Evolutionary conservation across 2,888 invertebrate species (phyloP), one percentile per base, ranked within the genome.

Genomic region (Apotomis capreana): DNA sequence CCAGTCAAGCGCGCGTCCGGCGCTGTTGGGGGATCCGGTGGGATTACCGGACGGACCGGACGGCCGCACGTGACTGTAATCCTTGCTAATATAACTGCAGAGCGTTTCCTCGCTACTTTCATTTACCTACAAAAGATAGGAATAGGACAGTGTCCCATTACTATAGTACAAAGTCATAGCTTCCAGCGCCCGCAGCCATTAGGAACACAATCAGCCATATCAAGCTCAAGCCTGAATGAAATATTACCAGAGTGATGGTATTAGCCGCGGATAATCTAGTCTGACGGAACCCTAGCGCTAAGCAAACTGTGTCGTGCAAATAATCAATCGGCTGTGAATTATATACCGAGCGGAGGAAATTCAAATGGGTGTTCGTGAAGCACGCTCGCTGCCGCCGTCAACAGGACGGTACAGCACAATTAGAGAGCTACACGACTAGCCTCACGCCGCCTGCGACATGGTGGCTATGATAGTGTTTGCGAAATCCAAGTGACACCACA

Each of bases 41-140:
- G 52, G 52, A 52, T 63, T 54, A 63, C 13, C 54, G 37, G 63
- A 13, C 62, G 40, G 64, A 6, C 54, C 64, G 54, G 64, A 64
- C 3, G 44, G 37, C 44, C 15, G 64, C 15, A 44, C 64, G 64
- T 64, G 64, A 64, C 44, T 12, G 54, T 15, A 44, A 15, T 55
- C 54, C 54, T 15, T 15, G 15, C 13, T n/a, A 10, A 63, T 63
- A 54, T 64, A 49, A 49, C 49, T 49, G 49, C 49, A 4, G 9
- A 49, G 9, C 49, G 10, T 49, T 49, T 49, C 44, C 3, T 44
- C 44, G 44, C 44, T 44, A 3, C 44, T 44, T 49, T 10, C 49
- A 49, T 9, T 49, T 6, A 9, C 9, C 3, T 9, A 3, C 10
- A 49, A 49, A 8, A 49, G 49, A 6, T 9, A 49, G 5, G 26